Conservation (phyloP, 1,140 invertebrate species). For the Eueides isabella region DNA sequence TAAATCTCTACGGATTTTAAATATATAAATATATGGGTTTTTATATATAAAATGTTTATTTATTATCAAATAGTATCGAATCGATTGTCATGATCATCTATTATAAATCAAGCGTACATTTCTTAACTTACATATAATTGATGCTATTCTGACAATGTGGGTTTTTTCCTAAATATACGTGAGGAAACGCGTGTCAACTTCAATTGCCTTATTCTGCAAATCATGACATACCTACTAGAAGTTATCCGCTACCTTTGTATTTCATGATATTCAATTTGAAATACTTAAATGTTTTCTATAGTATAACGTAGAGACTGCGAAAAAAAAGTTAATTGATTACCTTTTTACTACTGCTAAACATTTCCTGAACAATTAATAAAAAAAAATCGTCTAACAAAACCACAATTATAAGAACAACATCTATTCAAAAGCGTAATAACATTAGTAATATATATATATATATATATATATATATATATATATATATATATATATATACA, state of each 20-base stretch:
- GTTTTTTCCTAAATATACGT: slow-evolving; percentile 34
- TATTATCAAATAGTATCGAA: background rate
- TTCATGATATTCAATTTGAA: background rate
- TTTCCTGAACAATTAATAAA: background rate
- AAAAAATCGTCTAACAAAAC: too few relatives aligned
- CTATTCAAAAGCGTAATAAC: too few relatives aligned
- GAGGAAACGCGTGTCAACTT: slow-evolving; percentile 19
- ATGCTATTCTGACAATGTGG: slow-evolving; percentile 21
- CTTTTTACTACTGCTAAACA: background rate
- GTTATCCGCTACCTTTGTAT: background rate
- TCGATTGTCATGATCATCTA: too few relatives aligned
- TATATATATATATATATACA: too few relatives aligned
- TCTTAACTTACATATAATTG: background rate
- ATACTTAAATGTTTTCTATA: too few relatives aligned
- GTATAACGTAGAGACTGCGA: too few relatives aligned
- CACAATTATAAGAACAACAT: too few relatives aligned
- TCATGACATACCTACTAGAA: slow-evolving; percentile 13
- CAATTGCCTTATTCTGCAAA: slow-evolving; percentile 25
- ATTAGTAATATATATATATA: too few relatives aligned
- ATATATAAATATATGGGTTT: too few relatives aligned
- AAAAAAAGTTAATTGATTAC: too few relatives aligned
- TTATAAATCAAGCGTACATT: too few relatives aligned
- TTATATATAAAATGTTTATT: background rate
- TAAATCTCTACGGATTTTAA: background rate
- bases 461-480: too few relatives aligned